Evolutionary conservation across 2,888 invertebrate species (phyloP), one percentile per base, ranked within the genome.

Genomic region (Escarpia spicata): DNA sequence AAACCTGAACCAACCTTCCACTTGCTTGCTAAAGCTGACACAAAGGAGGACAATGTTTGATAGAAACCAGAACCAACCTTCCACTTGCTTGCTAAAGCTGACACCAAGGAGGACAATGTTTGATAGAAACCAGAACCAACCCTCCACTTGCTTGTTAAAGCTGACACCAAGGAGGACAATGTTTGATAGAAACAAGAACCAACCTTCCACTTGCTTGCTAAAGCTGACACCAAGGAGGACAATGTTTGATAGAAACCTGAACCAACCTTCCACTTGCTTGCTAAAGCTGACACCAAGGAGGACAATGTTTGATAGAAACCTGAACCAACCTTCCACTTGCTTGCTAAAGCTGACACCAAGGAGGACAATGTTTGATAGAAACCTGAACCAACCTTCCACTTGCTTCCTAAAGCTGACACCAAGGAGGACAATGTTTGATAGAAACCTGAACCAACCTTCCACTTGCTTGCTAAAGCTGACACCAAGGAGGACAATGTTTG

Each of bases 131-230:
- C 19, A 26, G 75, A 75, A 75, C 75, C 75, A 44, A 92, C 92
- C 92, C 44, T 92, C 92, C 37, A 43, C 93, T 52, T 95, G 94
- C 91, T 95, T 94, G 45, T 95, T 94, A 94, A 97, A 97, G 90
- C 97, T 97, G 94, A 98, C 97, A 95, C 98, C 99, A 95, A 99
- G 97, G 89, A 99, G 97, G 92, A 98, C 98, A 94, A 99, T 98
- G 97, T 99, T 37, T 37, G 37, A 37, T 37, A 37, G 37, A 37
- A 37, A 37, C 37, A 0, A 0, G 37, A 37, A 37, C 37, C 37
- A 37, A 37, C 37, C 37, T 37, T 37, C 37, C 37, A 37, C 37
- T 37, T 37, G 37, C 1, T 37, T 37, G 37, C 37, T 37, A 1
- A 37, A 37, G 37, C 37, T 37, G 1, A 37, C 37, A 37, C 37